These are phyloP conservation scores for Sciurus niger DNA, from an alignment of 2,113 vertebrate genomes.

Conservation along the genomic window DNA sequence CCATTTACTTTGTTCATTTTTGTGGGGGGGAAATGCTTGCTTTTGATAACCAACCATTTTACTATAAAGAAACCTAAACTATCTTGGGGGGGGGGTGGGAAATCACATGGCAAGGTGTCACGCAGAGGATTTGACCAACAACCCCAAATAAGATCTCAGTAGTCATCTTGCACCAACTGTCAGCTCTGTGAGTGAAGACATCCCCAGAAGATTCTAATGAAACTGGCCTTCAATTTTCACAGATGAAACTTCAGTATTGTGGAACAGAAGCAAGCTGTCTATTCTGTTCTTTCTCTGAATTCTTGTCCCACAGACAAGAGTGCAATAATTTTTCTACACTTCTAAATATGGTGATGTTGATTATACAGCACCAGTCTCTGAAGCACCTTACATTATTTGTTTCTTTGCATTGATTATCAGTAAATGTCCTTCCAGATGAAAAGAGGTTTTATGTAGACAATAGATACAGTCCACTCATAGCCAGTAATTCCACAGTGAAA, in stretches of 20 bases:
- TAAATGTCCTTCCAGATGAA: background rate
- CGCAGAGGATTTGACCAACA: background rate
- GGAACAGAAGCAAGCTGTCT: background rate
- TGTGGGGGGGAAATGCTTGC: background rate
- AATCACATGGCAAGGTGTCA: background rate
- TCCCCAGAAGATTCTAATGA: background rate
- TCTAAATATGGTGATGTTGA: background rate
- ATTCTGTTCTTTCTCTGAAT: background rate
- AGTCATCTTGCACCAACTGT: background rate
- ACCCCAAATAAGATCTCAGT: background rate
- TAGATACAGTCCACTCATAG: background rate
- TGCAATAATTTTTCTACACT: background rate
- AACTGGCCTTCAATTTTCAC: background rate
- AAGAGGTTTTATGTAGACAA: conserved; percentile 1
- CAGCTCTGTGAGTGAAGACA: background rate
- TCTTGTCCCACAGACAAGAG: background rate
- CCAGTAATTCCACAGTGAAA: background rate
- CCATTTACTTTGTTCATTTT: background rate
- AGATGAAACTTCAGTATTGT: background rate
- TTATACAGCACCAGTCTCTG: background rate
- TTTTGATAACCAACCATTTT: background rate
- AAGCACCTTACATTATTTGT: background rate
- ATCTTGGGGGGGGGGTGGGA: background rate
- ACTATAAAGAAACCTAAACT: background rate
- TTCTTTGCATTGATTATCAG: background rate